Conservation (phyloP, 30 jellyfish, hydroid and myxozoan species). For the Chrysaora quinquecirrha region DNA sequence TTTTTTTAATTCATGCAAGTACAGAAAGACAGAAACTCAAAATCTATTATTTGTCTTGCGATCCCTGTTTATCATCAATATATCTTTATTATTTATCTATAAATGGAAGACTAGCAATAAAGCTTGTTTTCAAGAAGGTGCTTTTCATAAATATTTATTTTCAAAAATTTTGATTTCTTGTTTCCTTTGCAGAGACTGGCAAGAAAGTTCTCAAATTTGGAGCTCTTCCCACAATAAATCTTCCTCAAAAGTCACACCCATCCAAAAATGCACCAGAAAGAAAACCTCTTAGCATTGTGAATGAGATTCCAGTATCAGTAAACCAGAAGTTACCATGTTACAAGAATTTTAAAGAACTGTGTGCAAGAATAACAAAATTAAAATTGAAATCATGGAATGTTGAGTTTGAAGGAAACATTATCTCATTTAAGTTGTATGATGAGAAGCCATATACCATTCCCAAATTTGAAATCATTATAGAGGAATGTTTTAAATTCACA, state of each 20-base stretch:
- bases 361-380: no score
- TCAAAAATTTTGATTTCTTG: not conserved
- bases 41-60: no score
- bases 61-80: no score
- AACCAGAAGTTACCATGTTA: not conserved
- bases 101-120: no score
- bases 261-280: not conserved
- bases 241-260: slow-evolving; percentile 12
- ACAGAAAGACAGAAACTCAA: not conserved
- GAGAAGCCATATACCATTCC: not conserved
- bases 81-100: not conserved
- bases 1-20: no score
- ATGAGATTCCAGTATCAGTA: not conserved
- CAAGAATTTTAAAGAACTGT: no score
- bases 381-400: not conserved
- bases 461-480: not conserved
- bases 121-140: no score
- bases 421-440: no score
- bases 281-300: no score
- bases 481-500: not conserved
- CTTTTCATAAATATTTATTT: no score
- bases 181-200: no score
- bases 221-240: not conserved
- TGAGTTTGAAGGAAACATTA: no score
- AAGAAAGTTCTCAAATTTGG: slow-evolving; percentile 7